Percentiles rank a stretch among this genome's conserved stretches.
Conservation (phyloP, 1,140 invertebrate species). For the Diploscapter pachys region DNA sequence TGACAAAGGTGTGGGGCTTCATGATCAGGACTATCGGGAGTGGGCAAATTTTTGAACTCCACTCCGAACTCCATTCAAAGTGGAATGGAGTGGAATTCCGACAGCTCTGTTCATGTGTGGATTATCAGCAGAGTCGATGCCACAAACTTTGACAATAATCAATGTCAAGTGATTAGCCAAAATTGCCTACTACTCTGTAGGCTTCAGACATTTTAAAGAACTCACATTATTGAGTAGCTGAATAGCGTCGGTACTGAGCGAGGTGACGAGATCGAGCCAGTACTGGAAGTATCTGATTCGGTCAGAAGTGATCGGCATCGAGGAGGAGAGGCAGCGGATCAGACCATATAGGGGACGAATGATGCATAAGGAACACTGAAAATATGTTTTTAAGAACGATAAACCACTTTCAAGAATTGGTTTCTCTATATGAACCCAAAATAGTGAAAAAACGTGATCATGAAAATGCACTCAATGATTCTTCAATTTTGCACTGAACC, state of each 20-base stretch:
- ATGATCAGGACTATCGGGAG: too few relatives aligned
- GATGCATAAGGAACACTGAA: conserved; percentile 21
- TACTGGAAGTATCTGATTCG: conserved; percentile 26
- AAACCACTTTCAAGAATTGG: not conserved
- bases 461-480: not conserved
- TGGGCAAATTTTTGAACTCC: too few relatives aligned
- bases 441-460: not conserved
- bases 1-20: too few relatives aligned
- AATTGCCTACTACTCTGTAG: too few relatives aligned
- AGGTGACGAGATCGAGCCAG: conserved; percentile 17
- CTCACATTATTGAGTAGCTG: conserved; percentile 22
- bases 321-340: conserved; percentile 25
- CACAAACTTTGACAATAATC: too few relatives aligned
- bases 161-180: too few relatives aligned
- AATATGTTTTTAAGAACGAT: not conserved
- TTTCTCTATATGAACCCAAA: not conserved
- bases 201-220: not conserved
- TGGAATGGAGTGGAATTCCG: not conserved
- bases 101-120: too few relatives aligned
- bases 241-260: conserved; percentile 5
- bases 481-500: not conserved
- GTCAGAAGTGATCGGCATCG: conserved; percentile 18
- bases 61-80: not conserved
- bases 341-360: conserved; percentile 20
- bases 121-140: too few relatives aligned